Conservation (phyloP, 1,140 invertebrate species). For the Lepidurus packardi region DNA sequence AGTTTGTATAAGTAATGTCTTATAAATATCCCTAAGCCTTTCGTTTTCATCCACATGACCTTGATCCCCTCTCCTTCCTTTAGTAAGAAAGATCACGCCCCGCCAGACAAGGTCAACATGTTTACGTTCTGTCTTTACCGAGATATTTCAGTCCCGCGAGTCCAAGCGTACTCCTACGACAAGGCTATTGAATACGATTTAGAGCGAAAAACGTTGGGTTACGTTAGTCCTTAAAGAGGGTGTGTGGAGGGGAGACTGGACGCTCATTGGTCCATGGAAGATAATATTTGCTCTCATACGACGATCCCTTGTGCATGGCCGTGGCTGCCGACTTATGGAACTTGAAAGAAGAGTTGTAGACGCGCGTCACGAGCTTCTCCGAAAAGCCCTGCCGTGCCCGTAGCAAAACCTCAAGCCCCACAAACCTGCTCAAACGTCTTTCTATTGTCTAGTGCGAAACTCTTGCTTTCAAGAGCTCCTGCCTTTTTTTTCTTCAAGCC, state of each 20-base stretch:
- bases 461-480: not conserved
- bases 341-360: not conserved
- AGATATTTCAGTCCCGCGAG: too few relatives aligned
- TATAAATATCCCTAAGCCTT: too few relatives aligned
- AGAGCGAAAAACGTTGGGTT: too few relatives aligned
- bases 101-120: too few relatives aligned
- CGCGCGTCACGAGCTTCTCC: not conserved
- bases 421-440: not conserved
- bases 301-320: conserved; percentile 8
- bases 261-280: not conserved
- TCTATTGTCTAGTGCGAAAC: conserved; percentile 1
- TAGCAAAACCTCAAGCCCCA: not conserved
- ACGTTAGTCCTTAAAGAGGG: not conserved
- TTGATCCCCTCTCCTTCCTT: too few relatives aligned
- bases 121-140: too few relatives aligned
- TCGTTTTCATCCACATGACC: too few relatives aligned
- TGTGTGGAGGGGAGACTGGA: not conserved
- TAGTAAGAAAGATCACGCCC: too few relatives aligned
- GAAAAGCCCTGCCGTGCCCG: not conserved
- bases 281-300: conserved; percentile 15
- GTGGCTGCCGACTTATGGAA: not conserved
- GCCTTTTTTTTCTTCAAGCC: too few relatives aligned
- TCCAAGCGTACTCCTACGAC: too few relatives aligned
- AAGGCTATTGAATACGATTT: too few relatives aligned
- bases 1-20: too few relatives aligned